phyloP scores from a whole-genome alignment of 2,888 invertebrate species.

The Meganola albula region DNA sequence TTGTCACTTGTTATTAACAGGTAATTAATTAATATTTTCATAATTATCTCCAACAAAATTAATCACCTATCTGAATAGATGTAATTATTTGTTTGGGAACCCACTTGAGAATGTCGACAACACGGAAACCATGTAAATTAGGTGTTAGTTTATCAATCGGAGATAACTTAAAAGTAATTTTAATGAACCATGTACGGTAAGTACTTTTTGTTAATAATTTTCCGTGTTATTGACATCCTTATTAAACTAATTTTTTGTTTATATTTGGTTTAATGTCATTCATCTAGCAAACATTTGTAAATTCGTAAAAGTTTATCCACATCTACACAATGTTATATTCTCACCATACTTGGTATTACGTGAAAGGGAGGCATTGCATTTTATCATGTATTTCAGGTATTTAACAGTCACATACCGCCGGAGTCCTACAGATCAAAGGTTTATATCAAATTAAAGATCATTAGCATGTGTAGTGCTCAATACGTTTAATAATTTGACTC shows the following conservation, averaged over 20 bases:
- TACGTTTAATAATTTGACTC: slow-evolving; percentile 38
- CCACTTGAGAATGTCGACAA: slow-evolving; percentile 20
- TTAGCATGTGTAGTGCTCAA: slow-evolving; percentile 70
- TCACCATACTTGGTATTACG: slow-evolving; percentile 29
- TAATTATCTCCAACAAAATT: too few species aligned
- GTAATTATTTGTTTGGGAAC: slow-evolving; percentile 18
- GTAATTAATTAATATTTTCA: too few species aligned
- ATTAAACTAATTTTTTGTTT: slow-evolving; percentile 15
- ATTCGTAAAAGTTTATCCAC: slow-evolving; percentile 15
- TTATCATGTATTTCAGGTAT: slow-evolving; percentile 86
- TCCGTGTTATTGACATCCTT: slow-evolving; percentile 13
- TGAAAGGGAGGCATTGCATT: slow-evolving; percentile 64
- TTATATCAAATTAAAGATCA: slow-evolving; percentile 79
- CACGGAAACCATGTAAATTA: slow-evolving; percentile 14
- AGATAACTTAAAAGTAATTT: too few species aligned
- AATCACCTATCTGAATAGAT: too few species aligned
- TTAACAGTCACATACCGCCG: slow-evolving; percentile 96
- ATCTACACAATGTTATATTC: too few species aligned
- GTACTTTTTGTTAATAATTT: too few species aligned
- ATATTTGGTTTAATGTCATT: slow-evolving; percentile 14
- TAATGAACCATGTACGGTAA: too few species aligned
- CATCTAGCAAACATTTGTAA: slow-evolving; percentile 17
- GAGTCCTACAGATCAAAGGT: slow-evolving; percentile 95
- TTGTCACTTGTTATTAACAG: too few species aligned
- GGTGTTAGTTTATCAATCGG: too few species aligned